Evolutionary conservation across 64 coral and sea anemone species (phyloP), one percentile per base, ranked within the genome.

Genomic region (Stylophora pistillata): DNA sequence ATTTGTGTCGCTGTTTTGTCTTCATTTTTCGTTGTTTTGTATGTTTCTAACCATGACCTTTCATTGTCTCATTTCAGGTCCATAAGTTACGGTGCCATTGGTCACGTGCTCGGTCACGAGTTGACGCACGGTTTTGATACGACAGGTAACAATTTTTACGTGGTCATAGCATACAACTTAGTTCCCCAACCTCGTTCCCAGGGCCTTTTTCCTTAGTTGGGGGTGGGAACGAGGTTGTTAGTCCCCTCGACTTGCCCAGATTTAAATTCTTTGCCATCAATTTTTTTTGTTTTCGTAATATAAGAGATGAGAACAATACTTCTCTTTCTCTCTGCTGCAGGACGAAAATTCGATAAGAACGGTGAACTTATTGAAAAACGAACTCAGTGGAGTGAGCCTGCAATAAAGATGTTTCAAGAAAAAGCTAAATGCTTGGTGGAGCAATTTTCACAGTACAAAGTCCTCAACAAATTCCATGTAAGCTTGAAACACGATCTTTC

Each of bases 81-180:
- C 18, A 84, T 99, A 81, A 99, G 97, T 74, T 99, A 99, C 70
- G 97, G 97, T 26, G 97, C 93, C 3, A 99, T 99, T 55, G 97
- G 97, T 88, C 97, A 99, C 83, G 97, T 99, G 84, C 80, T 99
- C 3, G 97, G 97, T 21, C 97, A 99, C 71, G 97, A 99, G 26
- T 88, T 99, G 23, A 99, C 97, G 4, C 97, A 99, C 52, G 97
- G 97, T 15, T 99, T 99, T 85, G 97, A 99, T 72, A 95, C 94
- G 28, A 99, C 97, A 95, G 97, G 97, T 95, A 47, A 29, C 65
- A 63, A 21, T 63, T 15, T 37, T 10, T 58, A 41, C 20, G 9
- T 78, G 37, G 78, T 78, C 7, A 47, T 2, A 68, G 32, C 30
- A 37, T 65, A 18, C 56, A 18, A 3, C 55, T 31, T 76, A 2